These are phyloP conservation scores for Xestia rhomboidea DNA, from an alignment of 2,888 invertebrate species.

Conservation along the genomic window DNA sequence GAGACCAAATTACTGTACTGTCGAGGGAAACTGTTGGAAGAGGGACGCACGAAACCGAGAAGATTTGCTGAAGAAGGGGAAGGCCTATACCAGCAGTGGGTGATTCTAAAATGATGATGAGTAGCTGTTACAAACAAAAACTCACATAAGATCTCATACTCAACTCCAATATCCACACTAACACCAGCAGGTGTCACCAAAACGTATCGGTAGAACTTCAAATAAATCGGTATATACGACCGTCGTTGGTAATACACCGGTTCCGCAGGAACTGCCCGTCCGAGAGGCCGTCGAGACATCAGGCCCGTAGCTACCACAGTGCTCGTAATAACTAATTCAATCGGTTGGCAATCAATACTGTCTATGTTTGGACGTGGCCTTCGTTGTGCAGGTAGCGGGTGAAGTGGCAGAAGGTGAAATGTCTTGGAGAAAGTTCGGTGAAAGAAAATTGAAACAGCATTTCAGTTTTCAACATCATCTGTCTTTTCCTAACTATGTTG, in stretches of 20 bases:
- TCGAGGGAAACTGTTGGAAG: background rate
- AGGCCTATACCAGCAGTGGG: background rate
- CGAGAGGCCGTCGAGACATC: constrained; percentile 38
- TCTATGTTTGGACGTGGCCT: constrained; percentile 53
- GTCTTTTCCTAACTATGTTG: no score
- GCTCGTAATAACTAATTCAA: constrained; percentile 64
- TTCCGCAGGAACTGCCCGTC: background rate
- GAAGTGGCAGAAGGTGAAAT: constrained; percentile 24
- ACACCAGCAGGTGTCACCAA: constrained; percentile 8
- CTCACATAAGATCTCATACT: constrained; percentile 32
- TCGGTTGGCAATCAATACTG: constrained; percentile 56
- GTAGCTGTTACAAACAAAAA: constrained; percentile 6
- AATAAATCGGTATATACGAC: constrained; percentile 7
- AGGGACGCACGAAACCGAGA: background rate
- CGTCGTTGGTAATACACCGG: constrained; percentile 13
- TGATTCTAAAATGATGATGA: background rate
- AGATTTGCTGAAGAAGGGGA: background rate
- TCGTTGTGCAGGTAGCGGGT: background rate
- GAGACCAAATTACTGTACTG: no score
- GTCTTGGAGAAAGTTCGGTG: background rate
- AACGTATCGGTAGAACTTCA: background rate
- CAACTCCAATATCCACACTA: constrained; percentile 1
- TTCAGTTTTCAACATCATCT: background rate
- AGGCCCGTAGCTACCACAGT: constrained; percentile 19
- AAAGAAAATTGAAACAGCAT: background rate